Conservation (phyloP, 2,113 vertebrate genomes). For the Phyllopteryx taeniolatus region DNA sequence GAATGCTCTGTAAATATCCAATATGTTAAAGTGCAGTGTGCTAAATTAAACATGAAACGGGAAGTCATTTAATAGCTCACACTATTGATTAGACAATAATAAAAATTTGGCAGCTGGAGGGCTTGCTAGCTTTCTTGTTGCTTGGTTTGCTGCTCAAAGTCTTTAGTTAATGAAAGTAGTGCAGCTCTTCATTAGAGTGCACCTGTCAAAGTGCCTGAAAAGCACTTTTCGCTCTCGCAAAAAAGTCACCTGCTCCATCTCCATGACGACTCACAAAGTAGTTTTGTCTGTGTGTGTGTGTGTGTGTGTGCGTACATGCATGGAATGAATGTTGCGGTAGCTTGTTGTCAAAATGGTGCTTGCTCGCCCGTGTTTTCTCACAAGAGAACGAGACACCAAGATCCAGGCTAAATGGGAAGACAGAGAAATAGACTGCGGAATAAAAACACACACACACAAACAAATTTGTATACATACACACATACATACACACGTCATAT, state of each 20-base stretch:
- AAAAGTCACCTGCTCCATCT: background rate
- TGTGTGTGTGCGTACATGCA: background rate
- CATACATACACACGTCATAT: background rate
- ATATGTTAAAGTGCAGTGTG: background rate
- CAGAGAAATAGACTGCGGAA: background rate
- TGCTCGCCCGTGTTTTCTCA: constrained; percentile 8
- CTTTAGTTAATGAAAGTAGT: background rate
- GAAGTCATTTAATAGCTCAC: background rate
- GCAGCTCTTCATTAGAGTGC: background rate
- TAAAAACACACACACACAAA: background rate
- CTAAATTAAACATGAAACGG: background rate
- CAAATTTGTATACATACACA: background rate
- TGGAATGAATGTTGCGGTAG: constrained; percentile 22
- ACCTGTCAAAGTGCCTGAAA: background rate
- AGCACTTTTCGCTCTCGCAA: background rate
- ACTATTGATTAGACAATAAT: background rate
- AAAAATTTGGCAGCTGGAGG: background rate
- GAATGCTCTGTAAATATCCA: background rate
- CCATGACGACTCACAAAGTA: background rate
- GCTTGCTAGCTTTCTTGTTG: background rate
- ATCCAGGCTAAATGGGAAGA: background rate
- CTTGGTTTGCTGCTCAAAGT: constrained; percentile 1
- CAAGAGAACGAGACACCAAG: background rate
- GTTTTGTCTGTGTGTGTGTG: constrained; percentile 1
- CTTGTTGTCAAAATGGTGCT: constrained; percentile 43